These are phyloP conservation scores for Carlito syrichta DNA, from an alignment of 2,113 vertebrate species.

Conservation along the genomic window DNA sequence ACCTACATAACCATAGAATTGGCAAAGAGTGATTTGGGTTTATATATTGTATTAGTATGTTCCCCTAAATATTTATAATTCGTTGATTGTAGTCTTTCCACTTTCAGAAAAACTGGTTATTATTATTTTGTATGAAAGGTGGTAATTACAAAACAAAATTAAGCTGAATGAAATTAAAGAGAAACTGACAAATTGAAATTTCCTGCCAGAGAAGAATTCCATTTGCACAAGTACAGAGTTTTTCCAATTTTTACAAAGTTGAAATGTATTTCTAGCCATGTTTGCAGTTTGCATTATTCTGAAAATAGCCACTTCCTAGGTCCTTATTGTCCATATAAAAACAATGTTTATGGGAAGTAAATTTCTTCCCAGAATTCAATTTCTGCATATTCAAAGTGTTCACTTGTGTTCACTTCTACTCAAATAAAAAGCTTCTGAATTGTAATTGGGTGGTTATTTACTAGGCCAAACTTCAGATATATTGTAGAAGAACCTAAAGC, in stretches of 20 bases:
- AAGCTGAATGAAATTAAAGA: neutral
- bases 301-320: neutral
- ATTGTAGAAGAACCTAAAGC: neutral
- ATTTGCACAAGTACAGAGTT: neutral
- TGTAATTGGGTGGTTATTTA: neutral
- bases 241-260: neutral
- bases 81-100: neutral
- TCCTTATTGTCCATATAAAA: neutral
- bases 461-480: neutral
- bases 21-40: neutral
- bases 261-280: neutral
- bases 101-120: neutral
- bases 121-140: neutral
- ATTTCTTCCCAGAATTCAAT: conserved; percentile 7
- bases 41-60: neutral
- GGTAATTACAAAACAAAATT: neutral
- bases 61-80: neutral
- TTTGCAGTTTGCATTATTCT: neutral
- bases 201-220: neutral
- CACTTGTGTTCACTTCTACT: conserved; percentile 4
- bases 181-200: neutral
- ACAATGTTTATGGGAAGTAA: neutral
- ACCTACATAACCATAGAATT: neutral
- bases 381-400: conserved; percentile 34
- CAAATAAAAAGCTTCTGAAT: neutral